Conservation (phyloP, 2,888 invertebrate species). For the Kuschelorhynchus macadamiae region DNA sequence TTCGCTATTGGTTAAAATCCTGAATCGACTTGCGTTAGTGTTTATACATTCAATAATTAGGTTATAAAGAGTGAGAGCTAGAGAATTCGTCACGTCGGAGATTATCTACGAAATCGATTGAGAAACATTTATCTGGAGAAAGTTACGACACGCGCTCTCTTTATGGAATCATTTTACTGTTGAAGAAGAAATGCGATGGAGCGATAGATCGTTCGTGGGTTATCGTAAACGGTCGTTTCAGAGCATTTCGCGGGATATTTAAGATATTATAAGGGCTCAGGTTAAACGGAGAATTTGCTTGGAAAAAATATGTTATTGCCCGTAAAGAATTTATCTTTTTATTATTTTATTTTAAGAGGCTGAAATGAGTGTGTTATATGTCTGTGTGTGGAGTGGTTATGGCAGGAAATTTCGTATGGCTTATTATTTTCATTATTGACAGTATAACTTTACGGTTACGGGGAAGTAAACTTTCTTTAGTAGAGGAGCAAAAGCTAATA, state of each 20-base stretch:
- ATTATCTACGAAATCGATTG: conserved; percentile 69
- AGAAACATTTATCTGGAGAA: conserved; percentile 59
- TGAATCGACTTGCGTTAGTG: conserved; percentile 55
- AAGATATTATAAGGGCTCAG: conserved; percentile 63
- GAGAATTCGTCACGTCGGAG: conserved; percentile 68
- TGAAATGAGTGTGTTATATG: conserved; percentile 34
- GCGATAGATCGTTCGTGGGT: conserved; percentile 53
- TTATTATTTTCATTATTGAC: conserved; percentile 34
- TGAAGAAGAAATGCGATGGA: conserved; percentile 52
- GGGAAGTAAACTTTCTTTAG: conserved; percentile 25
- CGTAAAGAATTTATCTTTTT: conserved; percentile 51
- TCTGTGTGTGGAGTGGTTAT: conserved; percentile 18
- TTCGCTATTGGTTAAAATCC: conserved; percentile 71
- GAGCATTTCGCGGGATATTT: conserved; percentile 67
- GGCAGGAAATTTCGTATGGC: conserved; percentile 16
- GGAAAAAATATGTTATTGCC: conserved; percentile 59
- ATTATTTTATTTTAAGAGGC: conserved; percentile 49
- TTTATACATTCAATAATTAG: conserved; percentile 1
- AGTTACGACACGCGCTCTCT: conserved; percentile 63
- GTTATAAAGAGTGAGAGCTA: conserved; percentile 53
- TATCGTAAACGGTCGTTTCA: conserved; percentile 51
- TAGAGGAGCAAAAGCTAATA: conserved; percentile 9
- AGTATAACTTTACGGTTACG: conserved; percentile 47
- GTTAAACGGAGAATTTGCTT: conserved; percentile 59
- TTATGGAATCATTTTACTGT: conserved; percentile 55